Evolutionary conservation across 2,113 vertebrate genomes (phyloP).

Genomic region (Hyperopisus bebe): DNA sequence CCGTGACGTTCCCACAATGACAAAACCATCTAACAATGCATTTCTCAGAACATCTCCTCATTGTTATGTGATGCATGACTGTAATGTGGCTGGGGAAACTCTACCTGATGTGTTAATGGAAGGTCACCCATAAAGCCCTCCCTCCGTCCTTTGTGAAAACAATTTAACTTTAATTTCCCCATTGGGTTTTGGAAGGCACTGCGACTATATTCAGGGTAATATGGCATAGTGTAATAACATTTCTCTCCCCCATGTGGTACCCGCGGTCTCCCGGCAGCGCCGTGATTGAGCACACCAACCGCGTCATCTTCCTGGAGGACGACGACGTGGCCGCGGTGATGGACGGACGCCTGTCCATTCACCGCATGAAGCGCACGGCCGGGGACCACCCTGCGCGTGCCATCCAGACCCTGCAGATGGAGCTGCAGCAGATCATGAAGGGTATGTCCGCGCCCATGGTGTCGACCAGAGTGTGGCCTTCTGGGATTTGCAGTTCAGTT

Average conservation of each 20-base stretch:
- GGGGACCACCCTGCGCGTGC: conserved; percentile 86
- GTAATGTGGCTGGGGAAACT: neutral
- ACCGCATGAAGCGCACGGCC: conserved; percentile 83
- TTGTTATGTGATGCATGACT: neutral
- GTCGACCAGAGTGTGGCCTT: neutral
- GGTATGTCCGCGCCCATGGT: conserved; percentile 55
- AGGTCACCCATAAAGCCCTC: neutral
- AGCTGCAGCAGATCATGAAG: conserved; percentile 98
- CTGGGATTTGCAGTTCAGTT: neutral
- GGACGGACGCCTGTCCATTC: conserved; percentile 89
- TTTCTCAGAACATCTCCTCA: neutral
- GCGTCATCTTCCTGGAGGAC: conserved; percentile 94
- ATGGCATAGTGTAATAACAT: neutral
- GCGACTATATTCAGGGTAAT: neutral
- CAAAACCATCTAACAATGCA: neutral
- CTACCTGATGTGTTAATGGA: neutral
- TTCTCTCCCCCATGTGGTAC: neutral
- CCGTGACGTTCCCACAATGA: neutral
- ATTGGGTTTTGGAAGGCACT: neutral
- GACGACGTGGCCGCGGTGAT: conserved; percentile 89
- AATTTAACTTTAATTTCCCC: neutral
- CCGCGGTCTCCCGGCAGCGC: conserved; percentile 55
- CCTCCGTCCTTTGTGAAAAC: neutral
- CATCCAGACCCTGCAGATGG: conserved; percentile 96
- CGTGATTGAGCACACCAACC: conserved; percentile 94